These are phyloP conservation scores for Sebastes matsubarae DNA, from an alignment of 2,797 vertebrate species.

Conservation along the genomic window DNA sequence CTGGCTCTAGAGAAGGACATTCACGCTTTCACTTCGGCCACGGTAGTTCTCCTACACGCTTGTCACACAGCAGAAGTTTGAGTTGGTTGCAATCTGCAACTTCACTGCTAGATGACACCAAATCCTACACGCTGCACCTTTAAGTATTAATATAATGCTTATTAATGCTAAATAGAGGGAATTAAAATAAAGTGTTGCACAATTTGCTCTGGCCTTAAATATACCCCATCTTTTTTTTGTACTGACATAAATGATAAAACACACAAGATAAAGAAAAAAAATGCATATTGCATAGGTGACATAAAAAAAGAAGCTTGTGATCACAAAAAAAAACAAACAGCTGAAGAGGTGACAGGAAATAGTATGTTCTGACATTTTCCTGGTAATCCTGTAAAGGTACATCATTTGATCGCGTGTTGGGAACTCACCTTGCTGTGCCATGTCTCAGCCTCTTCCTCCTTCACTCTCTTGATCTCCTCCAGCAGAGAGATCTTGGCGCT, in stretches of 20 bases:
- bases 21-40: too few species aligned
- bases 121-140: too few species aligned
- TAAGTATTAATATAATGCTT: not conserved
- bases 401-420: not conserved
- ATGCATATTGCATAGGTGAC: not conserved
- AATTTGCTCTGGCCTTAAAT: not conserved
- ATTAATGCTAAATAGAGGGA: not conserved
- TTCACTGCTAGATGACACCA: too few species aligned
- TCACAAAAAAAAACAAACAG: not conserved
- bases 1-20: too few species aligned
- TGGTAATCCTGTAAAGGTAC: not conserved
- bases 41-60: too few species aligned
- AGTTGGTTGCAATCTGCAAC: too few species aligned
- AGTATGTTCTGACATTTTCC: not conserved
- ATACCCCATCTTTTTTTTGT: not conserved
- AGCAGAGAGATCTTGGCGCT: constrained; percentile 89
- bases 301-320: not conserved
- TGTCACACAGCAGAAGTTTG: too few species aligned
- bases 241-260: not conserved
- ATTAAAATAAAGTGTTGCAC: not conserved
- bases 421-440: constrained; percentile 92
- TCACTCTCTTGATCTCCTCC: constrained; percentile 89
- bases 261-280: not conserved
- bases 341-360: not conserved
- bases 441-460: constrained; percentile 92